A percentile compares a stretch with the other conserved stretches of the same genome.
Conservation (phyloP, 1,140 invertebrate species). For the Aphaenogaster rudis region DNA sequence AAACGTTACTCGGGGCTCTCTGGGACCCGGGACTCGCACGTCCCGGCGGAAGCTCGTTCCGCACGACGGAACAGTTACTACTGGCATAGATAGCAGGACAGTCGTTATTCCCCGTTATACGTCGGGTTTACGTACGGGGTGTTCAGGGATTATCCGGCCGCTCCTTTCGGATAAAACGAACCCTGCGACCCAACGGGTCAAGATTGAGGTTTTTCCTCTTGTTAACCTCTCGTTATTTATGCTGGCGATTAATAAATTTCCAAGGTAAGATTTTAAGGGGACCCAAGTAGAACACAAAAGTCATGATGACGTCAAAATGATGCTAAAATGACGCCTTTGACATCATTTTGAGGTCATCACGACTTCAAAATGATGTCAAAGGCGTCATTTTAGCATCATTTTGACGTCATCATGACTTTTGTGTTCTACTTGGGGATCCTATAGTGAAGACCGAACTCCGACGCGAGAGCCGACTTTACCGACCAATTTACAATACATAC, state of each 20-base stretch:
- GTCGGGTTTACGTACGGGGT: conserved; percentile 42
- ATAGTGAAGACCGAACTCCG: no score
- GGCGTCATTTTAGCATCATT: no score
- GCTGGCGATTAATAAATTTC: neutral
- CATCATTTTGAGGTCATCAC: no score
- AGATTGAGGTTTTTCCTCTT: neutral
- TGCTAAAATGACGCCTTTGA: no score
- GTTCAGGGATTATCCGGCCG: conserved; percentile 20
- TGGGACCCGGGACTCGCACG: conserved; percentile 34
- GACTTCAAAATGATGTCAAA: no score
- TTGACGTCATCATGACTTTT: no score
- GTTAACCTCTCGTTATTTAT: neutral
- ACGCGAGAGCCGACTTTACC: no score
- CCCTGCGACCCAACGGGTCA: neutral
- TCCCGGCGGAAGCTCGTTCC: conserved; percentile 53
- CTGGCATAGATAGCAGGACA: conserved; percentile 52
- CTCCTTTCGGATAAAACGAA: neutral
- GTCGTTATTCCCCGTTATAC: conserved; percentile 49
- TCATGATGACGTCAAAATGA: no score
- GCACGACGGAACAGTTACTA: conserved; percentile 56
- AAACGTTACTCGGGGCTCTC: conserved; percentile 51
- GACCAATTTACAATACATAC: no score
- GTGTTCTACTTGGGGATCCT: no score
- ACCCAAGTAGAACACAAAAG: no score
- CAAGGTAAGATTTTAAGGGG: neutral